Evolutionary conservation across 2,113 vertebrate species (phyloP), one percentile per base, ranked within the genome.

Genomic region (Hydropotes inermis): DNA sequence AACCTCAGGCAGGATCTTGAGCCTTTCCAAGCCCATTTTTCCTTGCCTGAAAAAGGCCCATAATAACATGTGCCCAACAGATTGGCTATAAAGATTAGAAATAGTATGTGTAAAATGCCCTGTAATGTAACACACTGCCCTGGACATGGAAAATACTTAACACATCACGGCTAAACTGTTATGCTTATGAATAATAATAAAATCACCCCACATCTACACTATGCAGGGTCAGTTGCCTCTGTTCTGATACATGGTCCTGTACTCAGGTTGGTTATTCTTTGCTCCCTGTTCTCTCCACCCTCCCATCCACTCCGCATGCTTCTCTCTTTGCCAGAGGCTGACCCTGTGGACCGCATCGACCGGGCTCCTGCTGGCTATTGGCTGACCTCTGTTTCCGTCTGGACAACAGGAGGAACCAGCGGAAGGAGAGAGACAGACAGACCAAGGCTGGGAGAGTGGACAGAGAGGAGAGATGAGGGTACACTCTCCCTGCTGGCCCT

Each of bases 81-180:
- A 95, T 5, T 78, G 93, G 55, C 94, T 83, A 86, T 95, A 91
- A 93, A 95, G 94, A 96, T 89, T 45, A 90, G 94, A 96, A 94
- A 78, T 4, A 79, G 74, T 27, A 15, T 2, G 67, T 92, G 84
- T 74, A 89, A 97, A 94, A 96, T 2, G 64, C 43, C 54, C 90
- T 61, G 16, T 85, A 57, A 95, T 67, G 88, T 86, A 88, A 97
- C 11, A 92, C 57, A 39, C 0, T 61, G 81, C 39, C 50, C 54
- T 19, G n/a, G 30, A 61, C 67, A n/a, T 30, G 79, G 82, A 91
- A 92, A 94, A 91, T 14, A 93, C 92, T 95, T 91, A 92, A 82
- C 87, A 57, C 78, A 1, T 11, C 52, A 45, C 4, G 55, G 79
- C 58, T 50, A 52, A 74, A 11, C 74, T 25, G 28, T 25, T 36